phyloP scores from a whole-genome alignment of 2,797 vertebrate species.

The Falco novaeseelandiae region DNA sequence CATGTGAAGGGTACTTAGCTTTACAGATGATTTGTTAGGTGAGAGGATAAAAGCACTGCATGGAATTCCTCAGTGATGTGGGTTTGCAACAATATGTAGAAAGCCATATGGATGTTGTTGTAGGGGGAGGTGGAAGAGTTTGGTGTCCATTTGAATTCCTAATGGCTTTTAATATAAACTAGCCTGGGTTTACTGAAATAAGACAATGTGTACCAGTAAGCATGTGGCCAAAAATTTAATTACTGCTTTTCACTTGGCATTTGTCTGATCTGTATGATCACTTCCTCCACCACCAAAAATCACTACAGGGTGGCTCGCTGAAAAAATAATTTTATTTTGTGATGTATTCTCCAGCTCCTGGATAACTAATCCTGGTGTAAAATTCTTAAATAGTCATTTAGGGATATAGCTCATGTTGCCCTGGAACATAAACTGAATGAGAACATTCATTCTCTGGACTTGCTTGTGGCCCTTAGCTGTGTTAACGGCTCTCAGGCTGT shows the following conservation, averaged over 20 bases:
- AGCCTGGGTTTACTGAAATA: not conserved
- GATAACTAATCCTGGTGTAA: not conserved
- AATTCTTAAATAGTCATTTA: not conserved
- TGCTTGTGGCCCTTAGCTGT: not conserved
- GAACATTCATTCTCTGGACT: not conserved
- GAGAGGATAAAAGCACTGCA: conserved; percentile 33
- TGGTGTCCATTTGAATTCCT: not conserved
- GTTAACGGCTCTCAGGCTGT: not conserved
- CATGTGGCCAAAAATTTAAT: not conserved
- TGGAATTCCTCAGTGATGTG: conserved; percentile 29
- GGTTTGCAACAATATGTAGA: conserved; percentile 12
- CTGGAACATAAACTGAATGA: not conserved
- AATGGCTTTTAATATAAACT: not conserved
- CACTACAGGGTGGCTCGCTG: not conserved
- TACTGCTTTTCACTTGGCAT: not conserved
- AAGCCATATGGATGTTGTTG: not conserved
- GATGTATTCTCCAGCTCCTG: not conserved
- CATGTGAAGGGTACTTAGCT: conserved; percentile 13
- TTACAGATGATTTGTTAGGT: conserved; percentile 53
- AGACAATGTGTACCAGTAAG: not conserved
- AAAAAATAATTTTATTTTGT: not conserved
- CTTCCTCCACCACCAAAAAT: not conserved
- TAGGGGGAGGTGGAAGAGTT: not conserved
- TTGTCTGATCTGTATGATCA: not conserved
- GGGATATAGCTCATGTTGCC: not conserved